These are phyloP conservation scores for Ranitomeya variabilis DNA, from an alignment of 2,113 vertebrate genomes.

Conservation along the genomic window DNA sequence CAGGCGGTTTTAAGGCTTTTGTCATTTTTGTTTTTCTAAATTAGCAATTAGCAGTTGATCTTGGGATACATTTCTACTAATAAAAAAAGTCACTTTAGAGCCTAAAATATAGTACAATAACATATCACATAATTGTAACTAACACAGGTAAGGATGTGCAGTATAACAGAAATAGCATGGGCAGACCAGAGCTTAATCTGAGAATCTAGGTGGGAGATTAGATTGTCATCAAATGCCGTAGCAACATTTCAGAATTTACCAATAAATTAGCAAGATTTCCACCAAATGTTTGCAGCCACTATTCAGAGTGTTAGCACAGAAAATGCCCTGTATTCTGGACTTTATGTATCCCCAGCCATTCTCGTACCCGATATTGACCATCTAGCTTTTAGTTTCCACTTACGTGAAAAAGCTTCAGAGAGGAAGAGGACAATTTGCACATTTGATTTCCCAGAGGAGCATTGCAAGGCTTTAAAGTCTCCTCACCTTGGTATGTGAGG, in stretches of 20 bases:
- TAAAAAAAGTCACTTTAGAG: not conserved
- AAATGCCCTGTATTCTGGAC: too few relatives aligned
- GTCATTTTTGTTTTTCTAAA: not conserved
- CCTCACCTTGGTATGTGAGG: too few relatives aligned
- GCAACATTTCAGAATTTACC: too few relatives aligned
- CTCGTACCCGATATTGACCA: not conserved
- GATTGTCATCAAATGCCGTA: too few relatives aligned
- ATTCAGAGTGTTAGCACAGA: too few relatives aligned
- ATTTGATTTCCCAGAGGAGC: too few relatives aligned
- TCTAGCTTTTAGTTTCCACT: not conserved
- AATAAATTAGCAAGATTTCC: too few relatives aligned
- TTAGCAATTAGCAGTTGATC: not conserved
- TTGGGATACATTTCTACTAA: not conserved
- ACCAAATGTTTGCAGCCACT: too few relatives aligned
- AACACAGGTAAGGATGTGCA: not conserved
- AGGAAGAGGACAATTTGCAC: too few relatives aligned
- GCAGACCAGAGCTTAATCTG: not conserved
- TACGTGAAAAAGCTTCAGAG: not conserved
- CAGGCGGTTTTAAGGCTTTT: slow-evolving; percentile 52
- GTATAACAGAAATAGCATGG: not conserved
- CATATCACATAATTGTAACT: not conserved
- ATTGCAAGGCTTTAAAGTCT: too few relatives aligned
- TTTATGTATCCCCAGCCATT: too few relatives aligned
- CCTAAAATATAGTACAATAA: not conserved
- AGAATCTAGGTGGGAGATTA: not conserved